Evolutionary conservation across 2,113 vertebrate genomes (phyloP).

Genomic region (Jaculus jaculus): DNA sequence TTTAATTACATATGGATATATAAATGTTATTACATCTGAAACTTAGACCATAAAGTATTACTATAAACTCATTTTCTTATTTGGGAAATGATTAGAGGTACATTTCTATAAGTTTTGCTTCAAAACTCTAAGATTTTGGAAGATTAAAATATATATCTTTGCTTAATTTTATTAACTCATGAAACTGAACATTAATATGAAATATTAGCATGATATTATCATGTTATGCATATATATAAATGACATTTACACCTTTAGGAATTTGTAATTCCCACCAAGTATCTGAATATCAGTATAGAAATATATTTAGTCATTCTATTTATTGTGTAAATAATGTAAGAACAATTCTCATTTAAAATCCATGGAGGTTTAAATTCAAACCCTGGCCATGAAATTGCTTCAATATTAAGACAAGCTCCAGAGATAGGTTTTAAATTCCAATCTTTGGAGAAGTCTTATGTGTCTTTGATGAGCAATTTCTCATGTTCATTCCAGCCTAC

Average conservation of each 20-base stretch:
- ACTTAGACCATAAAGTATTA: background rate
- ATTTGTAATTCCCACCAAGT: background rate
- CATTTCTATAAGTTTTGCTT: background rate
- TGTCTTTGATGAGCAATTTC: constrained; percentile 80
- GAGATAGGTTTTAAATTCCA: constrained; percentile 79
- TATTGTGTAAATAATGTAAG: constrained; percentile 45
- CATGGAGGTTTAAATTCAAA: constrained; percentile 77
- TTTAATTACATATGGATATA: no score
- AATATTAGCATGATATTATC: background rate
- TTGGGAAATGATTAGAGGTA: background rate
- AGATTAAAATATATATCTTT: background rate
- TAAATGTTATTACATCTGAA: background rate
- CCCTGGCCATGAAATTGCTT: constrained; percentile 75
- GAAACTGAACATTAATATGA: background rate
- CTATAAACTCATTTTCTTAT: background rate
- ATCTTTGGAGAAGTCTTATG: constrained; percentile 49
- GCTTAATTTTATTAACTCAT: background rate
- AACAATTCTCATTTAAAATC: constrained; percentile 66
- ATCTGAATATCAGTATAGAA: constrained; percentile 3
- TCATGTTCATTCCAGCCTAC: constrained; percentile 81
- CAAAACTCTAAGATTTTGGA: background rate
- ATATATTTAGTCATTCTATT: background rate
- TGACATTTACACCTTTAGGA: background rate
- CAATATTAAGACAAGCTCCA: constrained; percentile 73
- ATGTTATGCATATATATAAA: background rate